Conservation (phyloP, 1,140 invertebrate genomes). For the Leptinotarsa texana region DNA sequence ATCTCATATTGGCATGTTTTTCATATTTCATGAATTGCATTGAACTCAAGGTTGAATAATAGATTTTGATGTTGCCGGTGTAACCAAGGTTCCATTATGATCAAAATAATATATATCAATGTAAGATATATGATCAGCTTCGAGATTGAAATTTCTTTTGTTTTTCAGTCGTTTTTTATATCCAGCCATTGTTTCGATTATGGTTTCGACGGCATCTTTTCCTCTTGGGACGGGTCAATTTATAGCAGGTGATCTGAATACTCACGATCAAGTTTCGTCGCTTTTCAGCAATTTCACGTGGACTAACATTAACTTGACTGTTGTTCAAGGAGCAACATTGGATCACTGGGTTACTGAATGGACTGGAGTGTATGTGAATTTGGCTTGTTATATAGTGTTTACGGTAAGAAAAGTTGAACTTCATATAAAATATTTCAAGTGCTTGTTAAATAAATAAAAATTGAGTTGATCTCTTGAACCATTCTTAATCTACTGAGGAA, state of each 20-base stretch:
- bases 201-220: slow-evolving; percentile 83
- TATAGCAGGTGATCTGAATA: slow-evolving; percentile 84
- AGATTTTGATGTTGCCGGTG: no score
- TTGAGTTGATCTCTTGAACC: no score
- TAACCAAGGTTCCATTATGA: no score
- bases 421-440: no score
- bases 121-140: no score
- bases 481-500: no score
- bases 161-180: slow-evolving; percentile 82
- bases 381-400: slow-evolving; percentile 81
- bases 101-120: no score
- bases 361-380: slow-evolving; percentile 79
- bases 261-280: slow-evolving; percentile 81
- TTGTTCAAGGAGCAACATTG: slow-evolving; percentile 82
- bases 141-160: no score
- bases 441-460: no score
- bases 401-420: slow-evolving; percentile 69
- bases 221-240: slow-evolving; percentile 85
- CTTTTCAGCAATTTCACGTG: slow-evolving; percentile 96
- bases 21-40: no score
- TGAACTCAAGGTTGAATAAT: no score
- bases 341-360: slow-evolving; percentile 88
- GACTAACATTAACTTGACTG: slow-evolving; percentile 76
- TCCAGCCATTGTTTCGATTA: slow-evolving; percentile 79
- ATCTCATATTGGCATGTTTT: no score